phyloP scores from a whole-genome alignment of 2,797 vertebrate species.

The Vespertilio murinus region DNA sequence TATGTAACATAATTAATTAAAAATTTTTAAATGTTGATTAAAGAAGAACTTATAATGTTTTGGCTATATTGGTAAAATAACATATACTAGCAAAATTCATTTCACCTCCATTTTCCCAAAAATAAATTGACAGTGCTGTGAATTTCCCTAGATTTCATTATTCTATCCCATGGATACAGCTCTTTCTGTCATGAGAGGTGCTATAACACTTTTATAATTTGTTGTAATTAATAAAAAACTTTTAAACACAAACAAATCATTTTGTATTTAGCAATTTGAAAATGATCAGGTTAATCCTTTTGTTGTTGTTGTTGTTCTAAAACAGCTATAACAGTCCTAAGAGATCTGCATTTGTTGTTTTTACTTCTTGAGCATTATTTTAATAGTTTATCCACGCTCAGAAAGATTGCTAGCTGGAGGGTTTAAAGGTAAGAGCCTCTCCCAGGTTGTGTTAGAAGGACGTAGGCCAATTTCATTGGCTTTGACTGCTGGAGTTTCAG shows the following conservation, averaged over 20 bases:
- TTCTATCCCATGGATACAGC: not conserved
- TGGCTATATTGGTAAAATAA: not conserved
- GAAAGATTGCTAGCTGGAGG: not conserved
- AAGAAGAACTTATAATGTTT: not conserved
- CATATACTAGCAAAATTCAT: not conserved
- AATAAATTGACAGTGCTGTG: not conserved
- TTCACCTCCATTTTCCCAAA: not conserved
- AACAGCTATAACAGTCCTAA: not conserved
- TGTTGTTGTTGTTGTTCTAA: not conserved
- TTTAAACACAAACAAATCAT: not conserved
- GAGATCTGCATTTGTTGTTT: not conserved
- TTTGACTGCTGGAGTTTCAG: conserved; percentile 15
- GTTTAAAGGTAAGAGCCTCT: not conserved
- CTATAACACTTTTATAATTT: not conserved
- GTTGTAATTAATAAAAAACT: not conserved
- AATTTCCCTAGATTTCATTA: not conserved
- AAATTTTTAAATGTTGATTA: not conserved
- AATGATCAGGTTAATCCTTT: not conserved
- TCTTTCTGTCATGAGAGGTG: not conserved
- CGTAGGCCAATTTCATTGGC: not conserved
- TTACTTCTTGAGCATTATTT: not conserved
- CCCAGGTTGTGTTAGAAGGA: not conserved
- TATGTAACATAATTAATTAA: not conserved
- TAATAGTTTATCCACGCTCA: not conserved
- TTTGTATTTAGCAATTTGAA: not conserved